Evolutionary conservation across 2,888 invertebrate genomes (phyloP).

Genomic region (Volucella zonaria): DNA sequence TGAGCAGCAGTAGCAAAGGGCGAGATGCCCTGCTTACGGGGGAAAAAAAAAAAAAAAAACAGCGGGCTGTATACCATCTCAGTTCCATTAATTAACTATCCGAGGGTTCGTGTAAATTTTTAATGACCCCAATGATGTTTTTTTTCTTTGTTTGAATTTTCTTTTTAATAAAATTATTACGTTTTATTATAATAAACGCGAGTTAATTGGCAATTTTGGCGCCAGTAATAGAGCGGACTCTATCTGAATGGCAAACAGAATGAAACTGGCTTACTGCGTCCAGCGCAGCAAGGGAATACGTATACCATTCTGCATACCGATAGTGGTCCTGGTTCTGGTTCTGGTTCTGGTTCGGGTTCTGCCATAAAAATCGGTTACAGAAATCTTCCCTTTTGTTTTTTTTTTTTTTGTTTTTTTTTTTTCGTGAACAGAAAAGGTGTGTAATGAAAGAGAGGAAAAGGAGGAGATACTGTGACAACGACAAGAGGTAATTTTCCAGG

Average conservation of each 20-base stretch:
- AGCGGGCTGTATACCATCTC: too few relatives aligned
- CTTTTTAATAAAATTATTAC: constrained; percentile 75
- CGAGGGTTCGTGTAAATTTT: constrained; percentile 67
- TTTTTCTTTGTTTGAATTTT: constrained; percentile 11
- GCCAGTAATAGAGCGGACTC: constrained; percentile 70
- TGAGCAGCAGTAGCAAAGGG: too few relatives aligned
- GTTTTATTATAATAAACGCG: constrained; percentile 73
- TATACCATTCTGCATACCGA: too few relatives aligned
- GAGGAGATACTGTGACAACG: not conserved
- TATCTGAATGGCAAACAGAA: constrained; percentile 71
- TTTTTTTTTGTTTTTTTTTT: constrained; percentile 11
- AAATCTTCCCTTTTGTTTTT: constrained; percentile 33
- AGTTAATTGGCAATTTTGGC: constrained; percentile 75
- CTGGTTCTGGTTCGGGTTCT: not conserved
- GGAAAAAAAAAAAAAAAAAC: too few relatives aligned
- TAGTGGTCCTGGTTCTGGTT: too few relatives aligned
- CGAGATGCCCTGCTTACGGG: too few relatives aligned
- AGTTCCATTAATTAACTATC: constrained; percentile 70
- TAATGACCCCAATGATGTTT: constrained; percentile 61
- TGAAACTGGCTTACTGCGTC: constrained; percentile 23
- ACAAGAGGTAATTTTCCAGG: constrained; percentile 52
- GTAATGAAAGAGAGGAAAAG: not conserved
- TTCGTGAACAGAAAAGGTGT: constrained; percentile 6
- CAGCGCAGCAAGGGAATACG: not conserved
- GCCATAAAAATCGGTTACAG: constrained; percentile 44